Evolutionary conservation across 1,140 invertebrate genomes (phyloP), one percentile per base, ranked within the genome.

Genomic region (Luehdorfia chinensis): DNA sequence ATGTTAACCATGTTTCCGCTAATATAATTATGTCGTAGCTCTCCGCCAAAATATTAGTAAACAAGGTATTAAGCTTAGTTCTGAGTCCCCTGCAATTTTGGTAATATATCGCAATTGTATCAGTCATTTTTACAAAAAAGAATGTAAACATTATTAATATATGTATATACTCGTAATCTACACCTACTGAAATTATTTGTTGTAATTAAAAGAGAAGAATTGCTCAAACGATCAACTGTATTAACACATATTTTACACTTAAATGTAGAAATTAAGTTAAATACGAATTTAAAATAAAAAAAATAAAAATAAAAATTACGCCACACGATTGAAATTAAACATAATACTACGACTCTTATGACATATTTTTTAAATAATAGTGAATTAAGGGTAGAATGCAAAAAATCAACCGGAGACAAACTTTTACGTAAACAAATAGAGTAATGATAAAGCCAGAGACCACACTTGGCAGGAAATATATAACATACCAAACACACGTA

Each of bases 1-100:
- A 11, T 13, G 36, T 19, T 5, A 59, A 39, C 56, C 51, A 59
- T 4, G 51, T 51, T 37, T 55, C 52, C 4, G 57, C 51, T 16
- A 55, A 23, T 6, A 51, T 32, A n/a, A 59, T 54, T 11, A 59
- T 14, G 36, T 59, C 44, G 36, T 59, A 55, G 9, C 44, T 30
- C 30, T 48, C 18, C 9, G 18, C 27, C 4, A 51, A 21, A 30
- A 55, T 49, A 8, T 47, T 60, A 34, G 52, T 55, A 23, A 52
- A 55, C n/a, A 60, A 23, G 8, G 18, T 56, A 37, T 55, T 37
- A 23, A 47, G 9, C 34, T 60, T 60, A 1, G 52, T 55, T 12
- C 33, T 48, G 4, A 60, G 7, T 11, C 58, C 49, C 9, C 57
- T 33, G 14, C 47, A 47, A 5, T 53, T 58, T 28, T 58, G 50